phyloP scores from a whole-genome alignment of 2,113 vertebrate genomes.

The Myocastor coypus region DNA sequence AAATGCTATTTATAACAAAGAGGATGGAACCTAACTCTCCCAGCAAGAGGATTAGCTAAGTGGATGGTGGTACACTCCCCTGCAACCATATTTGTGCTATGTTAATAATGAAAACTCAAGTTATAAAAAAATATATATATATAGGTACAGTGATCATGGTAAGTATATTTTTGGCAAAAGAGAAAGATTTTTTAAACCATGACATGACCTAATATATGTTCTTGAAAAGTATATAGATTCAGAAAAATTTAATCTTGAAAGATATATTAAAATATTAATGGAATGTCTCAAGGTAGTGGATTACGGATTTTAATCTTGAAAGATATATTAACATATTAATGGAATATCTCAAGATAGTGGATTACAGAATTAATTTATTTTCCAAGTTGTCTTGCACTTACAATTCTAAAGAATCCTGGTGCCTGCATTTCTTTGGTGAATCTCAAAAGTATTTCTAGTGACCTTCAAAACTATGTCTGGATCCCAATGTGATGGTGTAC shows the following conservation, averaged over 20 bases:
- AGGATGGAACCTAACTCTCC: background rate
- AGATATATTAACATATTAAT: background rate
- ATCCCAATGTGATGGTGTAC: background rate
- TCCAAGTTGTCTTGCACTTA: background rate
- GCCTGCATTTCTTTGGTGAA: slow-evolving; percentile 21
- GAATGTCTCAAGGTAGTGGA: background rate
- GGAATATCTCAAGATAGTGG: background rate
- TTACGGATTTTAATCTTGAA: background rate
- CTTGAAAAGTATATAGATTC: background rate
- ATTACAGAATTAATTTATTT: background rate
- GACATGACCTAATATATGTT: background rate
- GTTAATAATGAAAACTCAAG: background rate
- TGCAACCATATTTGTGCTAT: background rate
- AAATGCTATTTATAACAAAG: background rate
- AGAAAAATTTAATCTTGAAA: background rate
- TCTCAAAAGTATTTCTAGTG: background rate
- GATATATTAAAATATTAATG: background rate
- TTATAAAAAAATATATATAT: background rate
- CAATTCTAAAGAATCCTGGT: background rate
- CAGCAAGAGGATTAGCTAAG: background rate
- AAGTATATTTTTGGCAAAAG: background rate
- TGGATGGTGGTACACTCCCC: background rate
- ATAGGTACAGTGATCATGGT: background rate
- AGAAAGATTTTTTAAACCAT: background rate
- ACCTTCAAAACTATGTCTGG: background rate